Evolutionary conservation across 2,113 vertebrate genomes (phyloP), one percentile per base, ranked within the genome.

Genomic region (Caloenas nicobarica): DNA sequence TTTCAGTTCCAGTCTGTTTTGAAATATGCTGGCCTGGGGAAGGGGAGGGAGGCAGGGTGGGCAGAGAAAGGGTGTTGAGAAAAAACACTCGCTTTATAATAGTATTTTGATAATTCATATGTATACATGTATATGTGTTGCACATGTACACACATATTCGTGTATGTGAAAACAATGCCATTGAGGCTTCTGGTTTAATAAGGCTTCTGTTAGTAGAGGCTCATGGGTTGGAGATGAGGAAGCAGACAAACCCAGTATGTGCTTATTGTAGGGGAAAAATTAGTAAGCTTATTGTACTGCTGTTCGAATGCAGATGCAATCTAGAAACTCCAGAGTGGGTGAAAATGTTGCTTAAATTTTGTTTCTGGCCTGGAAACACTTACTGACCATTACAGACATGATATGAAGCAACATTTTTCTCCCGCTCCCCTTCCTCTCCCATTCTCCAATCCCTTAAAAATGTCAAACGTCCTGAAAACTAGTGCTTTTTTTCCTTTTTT

Each of bases 221-320:
- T 46, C 36, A 14, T 25, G 76, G 51, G 19, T 83, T 86, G 60
- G 68, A 88, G 51, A 11, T 31, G 50, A 22, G 34, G 48, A 86
- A 89, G 64, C 5, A 88, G 80, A 23, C 29, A 81, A 93, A 76
- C 56, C 57, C 50, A 36, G 31, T 57, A 66, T 15, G 15, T 92
- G 61, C 80, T 89, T 91, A 31, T 48, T 56, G 28, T 91, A 95
- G 88, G 57, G 58, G 46, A 53, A 71, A 88, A 92, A 46, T 57
- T 92, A 94, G 70, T 90, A 53, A 79, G 79, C 70, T 90, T 71
- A 13, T 13, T n/a, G 40, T 95, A 86, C 94, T 95, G 86, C 95
- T 94, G 51, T 91, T 92, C 3, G 1, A 91, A 78, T 78, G 86
- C 72, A 84, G 34, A 19, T 87, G 24, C 66, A 84, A 81, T 69